These are phyloP conservation scores for Acrobasis repandana DNA, from an alignment of 2,888 invertebrate genomes.

Conservation along the genomic window DNA sequence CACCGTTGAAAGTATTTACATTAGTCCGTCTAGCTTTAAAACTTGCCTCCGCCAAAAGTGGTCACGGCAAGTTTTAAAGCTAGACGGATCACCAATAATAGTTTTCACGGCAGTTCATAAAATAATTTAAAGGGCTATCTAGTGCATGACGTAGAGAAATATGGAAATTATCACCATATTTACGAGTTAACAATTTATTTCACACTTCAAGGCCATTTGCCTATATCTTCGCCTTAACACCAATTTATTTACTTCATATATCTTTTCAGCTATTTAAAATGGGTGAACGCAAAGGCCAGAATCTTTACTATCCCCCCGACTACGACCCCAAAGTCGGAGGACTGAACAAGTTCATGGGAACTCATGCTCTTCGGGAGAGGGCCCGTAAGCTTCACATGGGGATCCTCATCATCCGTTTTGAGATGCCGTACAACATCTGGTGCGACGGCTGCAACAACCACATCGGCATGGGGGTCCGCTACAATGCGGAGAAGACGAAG, in stretches of 20 bases:
- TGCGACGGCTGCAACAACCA: conserved; percentile 99
- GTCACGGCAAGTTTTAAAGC: too few species aligned
- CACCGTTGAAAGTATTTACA: too few species aligned
- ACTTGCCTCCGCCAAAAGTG: too few species aligned
- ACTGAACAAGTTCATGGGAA: conserved; percentile 95
- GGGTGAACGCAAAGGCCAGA: conserved; percentile 99
- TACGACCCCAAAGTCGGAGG: conserved; percentile 98
- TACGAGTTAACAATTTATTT: too few species aligned
- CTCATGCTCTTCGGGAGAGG: conserved; percentile 97
- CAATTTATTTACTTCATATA: neutral
- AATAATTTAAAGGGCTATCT: too few species aligned
- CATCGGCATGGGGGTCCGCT: conserved; percentile 99
- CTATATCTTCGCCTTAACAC: too few species aligned
- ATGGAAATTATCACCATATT: too few species aligned
- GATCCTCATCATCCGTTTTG: conserved; percentile 97
- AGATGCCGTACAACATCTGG: conserved; percentile 99
- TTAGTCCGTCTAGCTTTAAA: too few species aligned
- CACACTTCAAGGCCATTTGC: too few species aligned
- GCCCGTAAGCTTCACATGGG: conserved; percentile 98
- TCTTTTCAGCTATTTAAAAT: conserved; percentile 71
- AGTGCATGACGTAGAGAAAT: too few species aligned
- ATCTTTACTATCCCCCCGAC: conserved; percentile 99
- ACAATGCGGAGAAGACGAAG: conserved; percentile 96
- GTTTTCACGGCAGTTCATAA: too few species aligned
- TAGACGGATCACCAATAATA: too few species aligned